Evolutionary conservation across 2,888 invertebrate species (phyloP), one percentile per base, ranked within the genome.

Genomic region (Imbricaverruca yamaguchii): DNA sequence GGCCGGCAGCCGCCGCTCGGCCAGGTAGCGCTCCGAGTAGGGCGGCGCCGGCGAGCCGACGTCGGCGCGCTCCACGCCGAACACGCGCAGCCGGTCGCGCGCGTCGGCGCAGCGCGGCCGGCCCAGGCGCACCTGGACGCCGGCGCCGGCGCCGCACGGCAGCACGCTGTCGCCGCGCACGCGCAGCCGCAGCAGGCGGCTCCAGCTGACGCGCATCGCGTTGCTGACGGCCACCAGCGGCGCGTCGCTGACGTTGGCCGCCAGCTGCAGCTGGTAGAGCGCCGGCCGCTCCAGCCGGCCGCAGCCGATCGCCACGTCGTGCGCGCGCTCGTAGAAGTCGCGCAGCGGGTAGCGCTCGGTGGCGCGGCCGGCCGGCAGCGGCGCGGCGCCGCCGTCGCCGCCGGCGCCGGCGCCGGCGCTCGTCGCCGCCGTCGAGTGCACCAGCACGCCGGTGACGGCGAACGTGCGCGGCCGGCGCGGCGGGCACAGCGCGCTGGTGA

Each of bases 41-140:
- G 92, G 92, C 15, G 92, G 92, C 82, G 91, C 90, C 61, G 92
- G 86, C 0, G 92, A 91, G 11, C 91, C 90, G 18, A 92, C 92
- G 86, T 92, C 91, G 12, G 92, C 92, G 80, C 91, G 88, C 25
- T 93, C 89, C 81, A 92, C 89, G 0, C 93, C 94, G 85, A 92
- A 95, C 83, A 85, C 83, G 18, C 85, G 83, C 59, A 85, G 82
- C 80, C 84, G 82, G 81, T 85, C 85, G 21, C 83, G 82, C 39
- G 82, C 83, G 13, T 83, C 82, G 25, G 83, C 83, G 81, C 85
- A 85, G 55, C 83, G 81, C 0, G 85, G 85, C 56, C 84, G 84
- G 12, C 83, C 82, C 78, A 83, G 83, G 53, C 82, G 81, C 12
- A 84, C 84, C 39, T 83, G 81, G 9, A 85, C 81, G 53, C 83